Conservation (phyloP, 2,888 invertebrate genomes). For the Lithophane socia region DNA sequence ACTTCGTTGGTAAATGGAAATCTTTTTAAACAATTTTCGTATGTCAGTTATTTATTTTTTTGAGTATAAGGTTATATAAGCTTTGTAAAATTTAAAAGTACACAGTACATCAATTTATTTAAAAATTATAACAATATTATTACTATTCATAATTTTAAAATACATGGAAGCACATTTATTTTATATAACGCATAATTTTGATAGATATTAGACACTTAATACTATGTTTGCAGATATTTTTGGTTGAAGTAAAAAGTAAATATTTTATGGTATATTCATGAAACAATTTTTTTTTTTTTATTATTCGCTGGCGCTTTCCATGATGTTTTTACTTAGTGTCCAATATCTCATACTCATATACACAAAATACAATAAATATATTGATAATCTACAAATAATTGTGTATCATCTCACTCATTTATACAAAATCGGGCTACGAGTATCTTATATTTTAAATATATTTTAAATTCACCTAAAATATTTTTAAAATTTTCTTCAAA, state of each 20-base stretch:
- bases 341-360: conserved; percentile 25
- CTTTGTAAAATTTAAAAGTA: conserved; percentile 32
- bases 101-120: conserved; percentile 32
- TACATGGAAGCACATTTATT: conserved; percentile 71
- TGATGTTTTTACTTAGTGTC: conserved; percentile 18
- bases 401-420: conserved; percentile 43
- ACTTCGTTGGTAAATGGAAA: conserved; percentile 31
- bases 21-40: conserved; percentile 13
- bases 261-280: background rate
- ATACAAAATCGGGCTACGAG: conserved; percentile 62
- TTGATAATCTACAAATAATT: conserved; percentile 48
- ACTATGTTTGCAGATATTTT: background rate
- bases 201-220: conserved; percentile 47
- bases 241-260: background rate
- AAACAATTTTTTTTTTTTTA: background rate
- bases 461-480: conserved; percentile 51
- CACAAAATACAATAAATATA: conserved; percentile 42
- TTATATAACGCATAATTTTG: conserved; percentile 36
- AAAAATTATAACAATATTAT: conserved; percentile 38
- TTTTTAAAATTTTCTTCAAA: conserved; percentile 47
- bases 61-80: conserved; percentile 7
- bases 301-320: background rate
- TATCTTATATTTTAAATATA: conserved; percentile 59
- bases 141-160: conserved; percentile 42
- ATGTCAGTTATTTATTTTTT: conserved; percentile 16